These are phyloP conservation scores for Drosophila littoralis DNA, from an alignment of 1,140 invertebrate species.

Conservation along the genomic window DNA sequence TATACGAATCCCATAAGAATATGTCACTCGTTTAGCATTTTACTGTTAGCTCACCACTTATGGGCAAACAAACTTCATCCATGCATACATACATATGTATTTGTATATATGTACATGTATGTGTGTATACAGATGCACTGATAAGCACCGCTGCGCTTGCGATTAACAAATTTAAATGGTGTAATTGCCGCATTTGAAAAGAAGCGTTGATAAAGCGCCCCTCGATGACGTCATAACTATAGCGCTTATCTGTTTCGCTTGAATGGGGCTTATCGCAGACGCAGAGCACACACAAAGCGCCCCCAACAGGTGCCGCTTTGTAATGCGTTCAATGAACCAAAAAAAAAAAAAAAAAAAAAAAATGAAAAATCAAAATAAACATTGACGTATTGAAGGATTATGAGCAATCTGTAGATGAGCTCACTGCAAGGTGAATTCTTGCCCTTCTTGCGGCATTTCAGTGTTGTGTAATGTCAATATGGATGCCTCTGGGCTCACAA, in stretches of 20 bases:
- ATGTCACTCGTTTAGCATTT: neutral
- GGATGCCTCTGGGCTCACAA: neutral
- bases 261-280: slow-evolving; percentile 18
- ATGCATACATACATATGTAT: neutral
- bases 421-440: slow-evolving; percentile 17
- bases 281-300: neutral
- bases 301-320: slow-evolving; percentile 19
- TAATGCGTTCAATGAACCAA: slow-evolving; percentile 37
- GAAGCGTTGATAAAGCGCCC: neutral
- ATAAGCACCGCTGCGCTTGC: neutral
- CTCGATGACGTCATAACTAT: slow-evolving; percentile 5
- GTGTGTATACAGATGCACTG: neutral
- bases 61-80: neutral
- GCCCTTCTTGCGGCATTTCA: neutral
- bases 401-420: slow-evolving; percentile 32
- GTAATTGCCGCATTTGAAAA: slow-evolving; percentile 9
- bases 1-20: neutral
- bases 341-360: neutral
- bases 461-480: slow-evolving; percentile 8
- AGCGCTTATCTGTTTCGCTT: slow-evolving; percentile 25
- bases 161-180: neutral
- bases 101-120: neutral
- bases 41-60: neutral
- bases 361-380: neutral
- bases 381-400: slow-evolving; percentile 10